phyloP scores from a whole-genome alignment of 2,797 vertebrate genomes.

The Numenius phaeopus region DNA sequence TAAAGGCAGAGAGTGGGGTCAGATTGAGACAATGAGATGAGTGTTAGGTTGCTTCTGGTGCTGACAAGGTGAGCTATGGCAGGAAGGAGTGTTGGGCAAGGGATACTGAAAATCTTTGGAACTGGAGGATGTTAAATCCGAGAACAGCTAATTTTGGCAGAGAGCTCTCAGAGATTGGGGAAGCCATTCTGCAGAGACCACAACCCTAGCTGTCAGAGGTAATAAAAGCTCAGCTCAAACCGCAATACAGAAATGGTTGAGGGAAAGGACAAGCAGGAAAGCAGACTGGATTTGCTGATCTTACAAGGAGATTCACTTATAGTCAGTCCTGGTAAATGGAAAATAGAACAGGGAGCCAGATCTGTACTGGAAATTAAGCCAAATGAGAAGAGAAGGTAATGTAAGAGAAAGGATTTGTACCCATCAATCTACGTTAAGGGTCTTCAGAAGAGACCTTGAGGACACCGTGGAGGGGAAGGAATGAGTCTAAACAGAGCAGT shows the following conservation, averaged over 20 bases:
- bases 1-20: not conserved
- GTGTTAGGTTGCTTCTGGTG: not conserved
- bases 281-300: constrained; percentile 14
- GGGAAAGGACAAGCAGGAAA: not conserved
- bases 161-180: not conserved
- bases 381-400: not conserved
- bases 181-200: constrained; percentile 31
- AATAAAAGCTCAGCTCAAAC: constrained; percentile 23
- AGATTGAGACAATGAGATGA: not conserved
- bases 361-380: not conserved
- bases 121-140: constrained; percentile 8
- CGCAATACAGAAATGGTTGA: not conserved
- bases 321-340: not conserved
- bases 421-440: not conserved
- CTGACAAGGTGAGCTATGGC: not conserved
- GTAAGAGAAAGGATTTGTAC: not conserved
- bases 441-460: not conserved
- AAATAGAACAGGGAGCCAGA: not conserved
- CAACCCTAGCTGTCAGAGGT: constrained; percentile 8
- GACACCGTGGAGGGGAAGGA: not conserved
- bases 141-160: constrained; percentile 23
- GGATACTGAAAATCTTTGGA: not conserved
- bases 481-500: not conserved
- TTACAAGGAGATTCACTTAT: constrained; percentile 2
- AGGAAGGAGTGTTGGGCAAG: not conserved